Percentiles rank a stretch among this genome's conserved stretches.
phyloP scores from a whole-genome alignment of 2,888 invertebrate species.

The Cylindroiulus punctatus region DNA sequence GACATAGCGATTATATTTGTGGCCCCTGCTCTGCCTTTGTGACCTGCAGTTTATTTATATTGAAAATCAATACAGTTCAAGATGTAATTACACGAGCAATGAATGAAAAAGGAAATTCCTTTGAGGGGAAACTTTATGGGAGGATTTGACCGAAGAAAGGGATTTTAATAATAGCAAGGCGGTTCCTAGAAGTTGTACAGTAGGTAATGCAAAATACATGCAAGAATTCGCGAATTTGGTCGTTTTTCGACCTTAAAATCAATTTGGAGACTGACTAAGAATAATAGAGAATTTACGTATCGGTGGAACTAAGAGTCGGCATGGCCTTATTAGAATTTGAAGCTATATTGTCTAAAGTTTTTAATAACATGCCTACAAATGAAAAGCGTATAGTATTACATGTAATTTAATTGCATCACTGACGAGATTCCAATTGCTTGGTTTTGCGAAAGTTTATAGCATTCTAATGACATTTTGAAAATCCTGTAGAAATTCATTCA shows the following conservation, averaged over 20 bases:
- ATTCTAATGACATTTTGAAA: too few relatives aligned
- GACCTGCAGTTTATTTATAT: conserved; percentile 14
- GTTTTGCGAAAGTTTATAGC: too few relatives aligned
- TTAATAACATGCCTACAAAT: too few relatives aligned
- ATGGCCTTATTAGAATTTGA: neutral
- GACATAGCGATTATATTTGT: neutral
- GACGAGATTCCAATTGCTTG: too few relatives aligned
- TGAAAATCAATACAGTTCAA: conserved; percentile 5
- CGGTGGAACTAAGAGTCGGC: neutral
- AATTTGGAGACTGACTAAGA: neutral
- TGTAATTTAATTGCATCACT: too few relatives aligned
- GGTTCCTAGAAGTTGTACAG: neutral
- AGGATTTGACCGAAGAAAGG: neutral
- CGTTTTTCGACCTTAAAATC: neutral
- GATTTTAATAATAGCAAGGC: neutral
- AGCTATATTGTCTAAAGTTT: too few relatives aligned
- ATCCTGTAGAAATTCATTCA: too few relatives aligned
- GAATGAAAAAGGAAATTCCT: neutral
- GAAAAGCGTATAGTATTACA: too few relatives aligned
- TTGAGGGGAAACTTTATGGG: neutral
- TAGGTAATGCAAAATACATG: neutral
- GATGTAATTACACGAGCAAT: neutral
- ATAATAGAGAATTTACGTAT: neutral
- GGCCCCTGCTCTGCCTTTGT: neutral
- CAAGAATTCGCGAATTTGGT: neutral